Percentiles rank a stretch among this genome's conserved stretches.
phyloP scores from a whole-genome alignment of 2,113 vertebrate species.

The Hypocryptadius cinnamomeus region DNA sequence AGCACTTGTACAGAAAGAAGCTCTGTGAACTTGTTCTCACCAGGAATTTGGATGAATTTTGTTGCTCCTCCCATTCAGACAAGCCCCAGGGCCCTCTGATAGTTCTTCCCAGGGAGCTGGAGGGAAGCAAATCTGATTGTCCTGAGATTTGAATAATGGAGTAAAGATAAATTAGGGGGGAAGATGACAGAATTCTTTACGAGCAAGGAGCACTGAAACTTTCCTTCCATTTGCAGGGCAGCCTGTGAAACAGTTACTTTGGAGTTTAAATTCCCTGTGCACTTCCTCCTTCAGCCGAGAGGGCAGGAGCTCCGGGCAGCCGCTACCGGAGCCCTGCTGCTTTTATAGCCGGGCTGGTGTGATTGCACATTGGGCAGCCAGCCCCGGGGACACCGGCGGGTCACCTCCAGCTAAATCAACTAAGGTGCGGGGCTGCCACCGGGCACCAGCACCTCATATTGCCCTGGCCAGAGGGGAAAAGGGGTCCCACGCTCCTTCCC shows the following conservation, averaged over 20 bases:
- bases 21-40: not conserved
- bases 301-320: not conserved
- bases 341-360: not conserved
- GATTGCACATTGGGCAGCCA: not conserved
- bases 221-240: not conserved
- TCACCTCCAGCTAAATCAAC: not conserved
- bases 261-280: not conserved
- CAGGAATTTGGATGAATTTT: not conserved
- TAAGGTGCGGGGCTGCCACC: not conserved
- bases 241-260: not conserved
- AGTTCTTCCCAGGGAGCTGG: not conserved
- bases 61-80: not conserved
- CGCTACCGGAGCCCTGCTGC: not conserved
- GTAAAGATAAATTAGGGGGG: not conserved
- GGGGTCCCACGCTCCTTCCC: rapidly evolving
- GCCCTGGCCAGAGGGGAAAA: not conserved
- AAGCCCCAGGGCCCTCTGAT: not conserved
- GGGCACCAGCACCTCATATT: rapidly evolving
- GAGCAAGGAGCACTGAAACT: not conserved
- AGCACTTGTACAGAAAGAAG: rapidly evolving
- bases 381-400: rapidly evolving
- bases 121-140: not conserved
- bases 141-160: not conserved
- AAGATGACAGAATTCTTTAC: not conserved
- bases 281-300: not conserved